Base-by-base conservation (phyloP, 2,888 invertebrate genomes). In the Drosophila niveifrons region DNA sequence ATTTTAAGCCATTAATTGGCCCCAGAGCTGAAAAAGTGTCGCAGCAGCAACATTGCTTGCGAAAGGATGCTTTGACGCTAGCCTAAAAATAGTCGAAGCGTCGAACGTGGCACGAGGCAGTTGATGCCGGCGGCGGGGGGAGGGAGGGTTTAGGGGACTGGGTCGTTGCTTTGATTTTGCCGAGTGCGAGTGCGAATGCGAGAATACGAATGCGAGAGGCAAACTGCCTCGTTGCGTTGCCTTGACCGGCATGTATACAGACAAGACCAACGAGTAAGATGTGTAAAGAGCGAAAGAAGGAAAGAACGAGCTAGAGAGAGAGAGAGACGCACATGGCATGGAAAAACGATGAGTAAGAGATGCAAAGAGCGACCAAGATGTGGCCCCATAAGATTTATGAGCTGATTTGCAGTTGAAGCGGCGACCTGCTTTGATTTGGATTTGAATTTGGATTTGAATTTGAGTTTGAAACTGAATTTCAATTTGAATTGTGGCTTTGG, bases 191-290 rank as follows among this genome's bases (percentile, higher is more conserved):
- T 58, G 61, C 31, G 52, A 52, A 34, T 34, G 34, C 34, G 34
- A 31, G 46, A 39, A 39, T 39, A 44, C 18, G 34, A 41, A 41
- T 41, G 61, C 50, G 65, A 64, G 51, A 62, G 70, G 66, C 57
- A 63, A 55, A 28, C 46, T 46, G 52, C 47, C 47, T 46, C 39
- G 41, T 66, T 41, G 58, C 56, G 64, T 79, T 80, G 81, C 82
- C 82, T 81, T 82, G 81, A 81, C 81, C 80, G 81, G 82, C 78
- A 78, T 78, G 58, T 64, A 71, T 44, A 62, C 62, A 64, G 47
- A 59, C 46, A 57, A 48, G 41, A 66, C 55, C 36, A 46, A 11
- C 29, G 11, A 3, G n/a, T 3, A 36, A 36, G 36, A 36, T n/a
- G n/a, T 36, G n/a, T 36, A 34, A 11, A 3, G 36, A 3, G n/a